Evolutionary conservation across 53 echinoderm and acorn worm species (phyloP), one percentile per base, ranked within the genome.

Genomic region (Patiria pectinifera): DNA sequence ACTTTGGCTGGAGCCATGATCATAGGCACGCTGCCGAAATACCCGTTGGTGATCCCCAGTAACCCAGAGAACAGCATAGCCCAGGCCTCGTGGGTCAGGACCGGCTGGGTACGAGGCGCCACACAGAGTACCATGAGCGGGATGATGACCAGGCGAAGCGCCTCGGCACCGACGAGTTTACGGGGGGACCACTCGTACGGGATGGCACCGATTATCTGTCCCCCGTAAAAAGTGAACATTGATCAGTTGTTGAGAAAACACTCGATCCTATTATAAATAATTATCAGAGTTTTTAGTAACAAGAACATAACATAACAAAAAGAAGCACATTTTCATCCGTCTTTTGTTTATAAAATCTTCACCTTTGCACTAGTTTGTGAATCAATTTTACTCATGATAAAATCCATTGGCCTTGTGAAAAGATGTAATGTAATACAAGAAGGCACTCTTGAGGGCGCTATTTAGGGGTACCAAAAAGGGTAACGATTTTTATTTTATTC

Each of bases 1-100:
- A 96, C 95, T 59, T 91, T 90, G 5, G 92, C 92, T 6, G 96
- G 96, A 0, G 96, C 93, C 45, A 96, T 90, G 71, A 96, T 96
- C 96, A 96, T 96, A 2, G 96, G 96, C 14, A 96, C 86, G 77
- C 96, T 96, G 69, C 96, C 96, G 72, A 96, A 96, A 91, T 96
- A 96, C n/a, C 96, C 96, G 83, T 96, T 96, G 62, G 93, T 89
- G 76, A 96, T 85, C 11, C 96, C 96, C 19, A 96, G 92, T 7
- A 93, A 59, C 0, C 85, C 94, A 6, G 96, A 96, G 69, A 95
- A 69, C 25, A 89, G 11, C 86, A 96, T 95, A 47, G 96, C 71
- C 96, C 95, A 96, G 84, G 93, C 91, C 13, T 89, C 89, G 63
- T 92, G 90, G 49, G 92, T 18, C 3, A 96, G 87, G 22, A 91